Conservation (phyloP, 1,140 invertebrate genomes). For the Lasioglossum baleicum region DNA sequence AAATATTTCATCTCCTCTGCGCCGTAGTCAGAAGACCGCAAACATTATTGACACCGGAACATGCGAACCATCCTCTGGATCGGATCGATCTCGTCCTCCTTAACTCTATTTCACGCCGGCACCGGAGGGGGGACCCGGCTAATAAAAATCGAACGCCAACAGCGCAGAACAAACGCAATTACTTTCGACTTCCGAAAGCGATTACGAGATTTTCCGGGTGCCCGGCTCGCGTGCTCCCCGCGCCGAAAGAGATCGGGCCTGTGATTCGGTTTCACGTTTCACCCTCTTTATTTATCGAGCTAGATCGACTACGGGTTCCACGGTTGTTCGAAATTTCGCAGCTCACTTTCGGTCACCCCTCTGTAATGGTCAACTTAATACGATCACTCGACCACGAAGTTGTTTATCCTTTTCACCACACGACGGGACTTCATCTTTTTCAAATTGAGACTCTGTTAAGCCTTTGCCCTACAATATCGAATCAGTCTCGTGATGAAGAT, state of each 20-base stretch:
- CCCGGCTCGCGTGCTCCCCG: constrained; percentile 16
- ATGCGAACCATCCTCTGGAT: constrained; percentile 1
- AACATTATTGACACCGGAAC: background rate
- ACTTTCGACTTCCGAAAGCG: constrained; percentile 51
- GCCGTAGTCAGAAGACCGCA: background rate
- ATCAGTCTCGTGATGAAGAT: no score
- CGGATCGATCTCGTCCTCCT: background rate
- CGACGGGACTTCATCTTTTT: no score
- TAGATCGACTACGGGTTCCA: constrained; percentile 20
- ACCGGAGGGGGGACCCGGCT: background rate
- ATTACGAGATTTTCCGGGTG: constrained; percentile 55
- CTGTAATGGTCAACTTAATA: no score
- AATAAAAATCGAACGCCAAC: constrained; percentile 62
- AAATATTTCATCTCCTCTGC: background rate
- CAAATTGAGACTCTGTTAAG: no score
- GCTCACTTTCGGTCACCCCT: no score
- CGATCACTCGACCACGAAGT: no score
- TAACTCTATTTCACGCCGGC: constrained; percentile 24
- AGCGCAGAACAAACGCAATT: constrained; percentile 62
- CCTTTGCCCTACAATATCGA: no score
- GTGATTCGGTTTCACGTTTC: background rate
- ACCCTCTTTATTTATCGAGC: background rate
- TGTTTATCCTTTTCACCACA: no score
- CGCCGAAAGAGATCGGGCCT: background rate
- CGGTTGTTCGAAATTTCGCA: no score